These are phyloP conservation scores for Ennomos quercinarius DNA, from an alignment of 2,888 invertebrate genomes.

Conservation along the genomic window DNA sequence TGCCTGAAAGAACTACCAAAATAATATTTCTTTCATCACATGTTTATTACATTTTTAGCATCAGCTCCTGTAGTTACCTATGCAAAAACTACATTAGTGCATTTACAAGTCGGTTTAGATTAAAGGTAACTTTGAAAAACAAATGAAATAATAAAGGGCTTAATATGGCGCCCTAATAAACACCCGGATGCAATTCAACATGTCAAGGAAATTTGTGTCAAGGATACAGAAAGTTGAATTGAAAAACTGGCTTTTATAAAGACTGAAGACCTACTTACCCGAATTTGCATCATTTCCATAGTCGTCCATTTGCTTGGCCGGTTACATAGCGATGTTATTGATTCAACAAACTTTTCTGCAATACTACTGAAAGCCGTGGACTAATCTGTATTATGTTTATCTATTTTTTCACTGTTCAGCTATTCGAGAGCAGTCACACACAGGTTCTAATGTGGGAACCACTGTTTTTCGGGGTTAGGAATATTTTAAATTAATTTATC, in stretches of 20 bases:
- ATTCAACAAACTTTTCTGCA: conserved; percentile 15
- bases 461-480: no score
- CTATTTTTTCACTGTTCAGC: neutral
- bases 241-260: conserved; percentile 8
- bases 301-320: neutral
- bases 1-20: no score
- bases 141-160: conserved; percentile 1
- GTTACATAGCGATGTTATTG: conserved; percentile 16
- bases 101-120: no score
- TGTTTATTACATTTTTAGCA: no score
- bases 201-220: conserved; percentile 13
- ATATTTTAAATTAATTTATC: no score
- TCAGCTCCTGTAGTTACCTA: no score
- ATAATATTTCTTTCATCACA: no score
- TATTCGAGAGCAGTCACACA: neutral
- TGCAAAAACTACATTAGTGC: no score
- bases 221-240: conserved; percentile 10
- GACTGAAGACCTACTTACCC: conserved; percentile 22
- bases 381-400: no score
- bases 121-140: neutral
- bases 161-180: neutral
- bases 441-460: no score
- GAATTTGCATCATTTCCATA: conserved; percentile 6
- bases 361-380: neutral
- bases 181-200: neutral